Conservation (phyloP, 92 coral and sea anemone species). For the Phenganax subtilis region DNA sequence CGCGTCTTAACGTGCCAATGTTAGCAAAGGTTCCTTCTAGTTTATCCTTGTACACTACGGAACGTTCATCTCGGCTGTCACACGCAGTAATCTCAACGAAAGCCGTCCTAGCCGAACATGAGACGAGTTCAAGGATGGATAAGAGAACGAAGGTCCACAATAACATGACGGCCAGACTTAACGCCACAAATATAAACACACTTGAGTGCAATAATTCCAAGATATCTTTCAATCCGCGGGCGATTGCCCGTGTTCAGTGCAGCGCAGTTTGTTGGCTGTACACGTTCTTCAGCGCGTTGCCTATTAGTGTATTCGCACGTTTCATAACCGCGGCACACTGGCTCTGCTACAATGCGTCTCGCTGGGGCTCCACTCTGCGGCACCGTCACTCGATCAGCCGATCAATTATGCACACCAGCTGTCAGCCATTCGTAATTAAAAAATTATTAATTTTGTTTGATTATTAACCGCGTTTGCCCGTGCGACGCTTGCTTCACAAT, state of each 20-base stretch:
- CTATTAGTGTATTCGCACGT: conserved; percentile 15
- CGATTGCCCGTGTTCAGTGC: not conserved
- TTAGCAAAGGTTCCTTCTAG: conserved; percentile 30
- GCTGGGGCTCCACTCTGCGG: conserved; percentile 2
- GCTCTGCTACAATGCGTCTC: conserved; percentile 28
- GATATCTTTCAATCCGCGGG: not conserved
- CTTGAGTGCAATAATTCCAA: not conserved
- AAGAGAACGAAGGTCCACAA: not conserved
- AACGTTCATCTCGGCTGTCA: not conserved
- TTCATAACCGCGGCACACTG: conserved; percentile 23
- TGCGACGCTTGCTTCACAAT: too few relatives aligned
- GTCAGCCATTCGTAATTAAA: conserved; percentile 41
- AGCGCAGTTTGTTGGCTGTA: not conserved
- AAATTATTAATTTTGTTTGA: conserved; percentile 46
- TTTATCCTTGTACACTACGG: conserved; percentile 19
- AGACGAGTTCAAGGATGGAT: conserved; percentile 16
- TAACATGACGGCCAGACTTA: not conserved
- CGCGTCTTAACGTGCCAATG: conserved; percentile 14
- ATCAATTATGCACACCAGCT: conserved; percentile 44
- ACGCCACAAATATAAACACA: conserved; percentile 31
- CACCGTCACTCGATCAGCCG: conserved; percentile 17
- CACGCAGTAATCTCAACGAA: conserved; percentile 25
- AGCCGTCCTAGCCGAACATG: conserved; percentile 19
- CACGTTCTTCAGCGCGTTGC: not conserved
- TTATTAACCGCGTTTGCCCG: conserved; percentile 30